phyloP scores from a whole-genome alignment of 1,140 invertebrate genomes.

The Bombus polaris region DNA sequence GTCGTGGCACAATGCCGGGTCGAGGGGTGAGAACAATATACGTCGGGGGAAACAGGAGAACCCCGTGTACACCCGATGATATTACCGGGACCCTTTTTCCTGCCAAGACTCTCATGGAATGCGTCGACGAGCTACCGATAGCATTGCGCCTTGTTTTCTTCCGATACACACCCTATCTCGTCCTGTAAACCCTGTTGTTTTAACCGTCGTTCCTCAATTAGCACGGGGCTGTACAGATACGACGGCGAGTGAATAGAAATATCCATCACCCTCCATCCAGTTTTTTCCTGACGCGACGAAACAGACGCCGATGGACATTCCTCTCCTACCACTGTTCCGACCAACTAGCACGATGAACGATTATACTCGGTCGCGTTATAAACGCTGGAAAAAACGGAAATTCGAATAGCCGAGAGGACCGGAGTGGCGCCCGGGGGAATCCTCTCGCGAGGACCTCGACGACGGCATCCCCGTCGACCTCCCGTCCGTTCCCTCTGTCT shows the following conservation, averaged over 20 bases:
- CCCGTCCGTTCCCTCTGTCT: background rate
- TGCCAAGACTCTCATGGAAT: slow-evolving; percentile 62
- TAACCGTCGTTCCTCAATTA: background rate
- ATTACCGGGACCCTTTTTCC: slow-evolving; percentile 75
- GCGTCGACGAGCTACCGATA: slow-evolving; percentile 40
- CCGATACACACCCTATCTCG: background rate
- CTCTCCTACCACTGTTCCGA: background rate
- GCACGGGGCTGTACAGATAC: background rate
- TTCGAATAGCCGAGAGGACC: slow-evolving; percentile 23
- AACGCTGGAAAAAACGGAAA: slow-evolving; percentile 15
- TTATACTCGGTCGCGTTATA: slow-evolving; percentile 8
- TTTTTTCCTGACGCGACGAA: background rate
- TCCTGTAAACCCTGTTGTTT: background rate
- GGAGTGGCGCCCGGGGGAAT: slow-evolving; percentile 10
- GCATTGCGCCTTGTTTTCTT: background rate
- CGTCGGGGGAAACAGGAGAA: slow-evolving; percentile 76
- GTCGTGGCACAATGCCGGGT: slow-evolving; percentile 75
- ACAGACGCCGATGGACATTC: background rate
- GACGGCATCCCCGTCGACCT: slow-evolving; percentile 10
- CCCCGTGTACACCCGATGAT: slow-evolving; percentile 76
- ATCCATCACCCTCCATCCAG: no score
- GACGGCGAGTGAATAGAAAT: no score
- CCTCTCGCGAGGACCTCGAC: slow-evolving; percentile 40
- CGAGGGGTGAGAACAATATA: slow-evolving; percentile 80
- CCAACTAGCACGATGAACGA: background rate